A percentile compares a stretch with the other conserved stretches of the same genome.
Evolutionary conservation across 2,888 invertebrate genomes (phyloP).

Genomic region (Rhodophaea formosa): DNA sequence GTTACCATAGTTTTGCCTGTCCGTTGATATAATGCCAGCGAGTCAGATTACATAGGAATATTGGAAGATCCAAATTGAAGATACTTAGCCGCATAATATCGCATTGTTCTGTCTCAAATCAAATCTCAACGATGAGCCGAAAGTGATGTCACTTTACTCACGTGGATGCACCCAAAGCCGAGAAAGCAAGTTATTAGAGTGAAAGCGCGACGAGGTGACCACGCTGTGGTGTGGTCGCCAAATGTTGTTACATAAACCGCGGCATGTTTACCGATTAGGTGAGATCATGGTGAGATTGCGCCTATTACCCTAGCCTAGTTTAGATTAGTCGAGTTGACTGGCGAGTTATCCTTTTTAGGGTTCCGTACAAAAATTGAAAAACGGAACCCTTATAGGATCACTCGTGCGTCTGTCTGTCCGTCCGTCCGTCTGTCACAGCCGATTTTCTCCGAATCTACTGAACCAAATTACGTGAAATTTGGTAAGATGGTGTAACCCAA

Average conservation of each 20-base stretch:
- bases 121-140: not conserved
- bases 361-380: too few relatives aligned
- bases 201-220: constrained; percentile 68
- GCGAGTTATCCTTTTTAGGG: not conserved
- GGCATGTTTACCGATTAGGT: constrained; percentile 63
- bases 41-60: too few relatives aligned
- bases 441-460: too few relatives aligned
- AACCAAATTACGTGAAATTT: too few relatives aligned
- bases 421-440: too few relatives aligned
- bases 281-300: constrained; percentile 42
- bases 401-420: too few relatives aligned
- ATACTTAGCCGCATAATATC: not conserved
- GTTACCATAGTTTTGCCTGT: too few relatives aligned
- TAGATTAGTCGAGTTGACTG: not conserved
- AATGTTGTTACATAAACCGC: constrained; percentile 64
- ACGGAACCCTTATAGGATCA: too few relatives aligned
- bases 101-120: not conserved
- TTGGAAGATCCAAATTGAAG: too few relatives aligned
- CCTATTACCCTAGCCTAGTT: constrained; percentile 19
- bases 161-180: constrained; percentile 50
- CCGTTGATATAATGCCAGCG: too few relatives aligned
- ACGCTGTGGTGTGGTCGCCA: constrained; percentile 50
- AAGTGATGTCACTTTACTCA: constrained; percentile 7
- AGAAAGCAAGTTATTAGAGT: constrained; percentile 67
- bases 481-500: too few relatives aligned